These are phyloP conservation scores for Paramacrobiotus metropolitanus DNA, from an alignment of 1,140 invertebrate genomes.

Conservation along the genomic window DNA sequence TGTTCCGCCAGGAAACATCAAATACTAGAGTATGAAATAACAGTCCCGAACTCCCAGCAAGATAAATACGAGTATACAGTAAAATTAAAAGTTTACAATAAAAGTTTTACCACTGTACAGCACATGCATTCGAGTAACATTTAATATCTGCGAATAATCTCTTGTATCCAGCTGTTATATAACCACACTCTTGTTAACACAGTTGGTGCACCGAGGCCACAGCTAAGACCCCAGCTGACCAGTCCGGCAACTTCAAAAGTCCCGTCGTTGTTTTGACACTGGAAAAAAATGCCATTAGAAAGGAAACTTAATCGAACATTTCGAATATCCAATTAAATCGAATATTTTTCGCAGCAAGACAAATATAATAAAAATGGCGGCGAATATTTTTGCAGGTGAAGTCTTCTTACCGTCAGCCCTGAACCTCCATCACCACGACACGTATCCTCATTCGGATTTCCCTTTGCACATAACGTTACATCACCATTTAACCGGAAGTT, in stretches of 20 bases:
- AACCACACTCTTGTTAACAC: conserved; percentile 81
- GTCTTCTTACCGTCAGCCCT: neutral
- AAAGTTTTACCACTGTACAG: no score
- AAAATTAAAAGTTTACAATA: no score
- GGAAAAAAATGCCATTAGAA: neutral
- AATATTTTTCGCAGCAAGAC: no score
- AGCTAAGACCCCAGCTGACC: conserved; percentile 77
- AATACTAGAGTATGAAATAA: no score
- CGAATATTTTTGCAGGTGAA: no score
- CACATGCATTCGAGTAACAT: no score
- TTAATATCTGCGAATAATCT: neutral
- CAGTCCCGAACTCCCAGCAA: no score
- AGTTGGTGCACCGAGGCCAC: conserved; percentile 63
- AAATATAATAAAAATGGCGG: no score
- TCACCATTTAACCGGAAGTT: neutral
- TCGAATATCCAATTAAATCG: no score
- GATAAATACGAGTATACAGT: no score
- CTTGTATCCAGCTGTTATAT: conserved; percentile 67
- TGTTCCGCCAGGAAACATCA: no score
- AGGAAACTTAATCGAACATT: no score
- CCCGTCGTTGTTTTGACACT: conserved; percentile 31
- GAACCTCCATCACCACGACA: neutral
- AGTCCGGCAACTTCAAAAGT: conserved; percentile 71
- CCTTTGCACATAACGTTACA: neutral
- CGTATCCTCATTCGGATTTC: neutral